phyloP scores from a whole-genome alignment of 2,113 vertebrate genomes.

The Zosterops pallidus region DNA sequence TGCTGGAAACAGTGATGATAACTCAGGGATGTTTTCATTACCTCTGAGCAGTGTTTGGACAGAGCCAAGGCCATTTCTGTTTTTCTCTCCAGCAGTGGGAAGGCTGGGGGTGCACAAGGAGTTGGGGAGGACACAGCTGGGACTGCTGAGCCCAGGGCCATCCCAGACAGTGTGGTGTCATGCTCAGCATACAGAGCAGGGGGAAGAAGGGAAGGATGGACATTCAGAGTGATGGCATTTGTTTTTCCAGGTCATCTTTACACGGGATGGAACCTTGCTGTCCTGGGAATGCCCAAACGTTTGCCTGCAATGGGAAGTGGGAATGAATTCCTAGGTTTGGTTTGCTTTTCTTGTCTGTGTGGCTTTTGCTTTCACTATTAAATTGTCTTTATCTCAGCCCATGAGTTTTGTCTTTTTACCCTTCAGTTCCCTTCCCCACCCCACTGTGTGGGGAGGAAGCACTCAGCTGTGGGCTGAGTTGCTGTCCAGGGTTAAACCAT shows the following conservation, averaged over 20 bases:
- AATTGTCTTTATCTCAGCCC: not conserved
- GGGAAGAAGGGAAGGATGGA: not conserved
- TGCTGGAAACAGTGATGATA: not conserved
- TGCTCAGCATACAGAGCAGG: not conserved
- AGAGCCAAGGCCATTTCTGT: not conserved
- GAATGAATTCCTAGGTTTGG: not conserved
- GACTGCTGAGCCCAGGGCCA: not conserved
- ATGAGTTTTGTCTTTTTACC: not conserved
- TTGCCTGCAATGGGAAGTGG: not conserved
- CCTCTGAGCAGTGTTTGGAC: not conserved
- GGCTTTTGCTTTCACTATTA: not conserved
- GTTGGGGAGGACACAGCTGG: rapidly evolving
- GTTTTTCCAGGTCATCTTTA: not conserved
- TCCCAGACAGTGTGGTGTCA: rapidly evolving
- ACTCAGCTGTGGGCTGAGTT: not conserved
- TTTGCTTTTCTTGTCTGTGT: not conserved
- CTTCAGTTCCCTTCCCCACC: not conserved
- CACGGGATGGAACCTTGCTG: rapidly evolving
- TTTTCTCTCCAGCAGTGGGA: not conserved
- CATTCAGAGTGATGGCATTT: not conserved
- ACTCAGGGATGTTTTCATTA: not conserved
- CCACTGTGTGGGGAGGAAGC: not conserved
- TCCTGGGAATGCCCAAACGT: not conserved
- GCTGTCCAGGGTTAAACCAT: not conserved
- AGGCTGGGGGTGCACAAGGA: no score